phyloP scores from a whole-genome alignment of 1,140 invertebrate genomes.

The Eumeta japonica region DNA sequence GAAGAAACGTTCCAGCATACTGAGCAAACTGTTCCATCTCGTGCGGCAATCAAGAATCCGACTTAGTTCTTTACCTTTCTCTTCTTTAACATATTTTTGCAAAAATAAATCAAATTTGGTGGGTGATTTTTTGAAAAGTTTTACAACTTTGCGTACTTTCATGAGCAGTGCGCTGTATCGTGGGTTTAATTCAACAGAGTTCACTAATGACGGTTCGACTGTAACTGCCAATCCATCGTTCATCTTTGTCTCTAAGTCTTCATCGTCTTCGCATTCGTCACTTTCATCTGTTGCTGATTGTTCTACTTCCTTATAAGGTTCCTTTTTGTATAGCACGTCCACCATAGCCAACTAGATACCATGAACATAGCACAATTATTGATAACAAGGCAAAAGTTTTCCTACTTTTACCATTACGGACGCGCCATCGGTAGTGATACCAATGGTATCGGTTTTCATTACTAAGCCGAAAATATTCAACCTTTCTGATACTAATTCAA shows the following conservation, averaged over 20 bases:
- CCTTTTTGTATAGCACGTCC: slow-evolving; percentile 4
- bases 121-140: slow-evolving; percentile 4
- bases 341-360: slow-evolving; percentile 4
- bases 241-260: no score
- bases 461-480: no score
- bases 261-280: slow-evolving; percentile 3
- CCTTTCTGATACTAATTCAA: slow-evolving; percentile 1
- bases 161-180: slow-evolving; percentile 1
- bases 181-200: slow-evolving; percentile 1
- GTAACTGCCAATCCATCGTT: slow-evolving; percentile 2
- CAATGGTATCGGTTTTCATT: no score
- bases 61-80: slow-evolving; percentile 4
- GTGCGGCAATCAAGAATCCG: slow-evolving; percentile 3
- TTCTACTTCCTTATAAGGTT: slow-evolving; percentile 5
- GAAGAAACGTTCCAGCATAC: slow-evolving; percentile 14
- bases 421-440: slow-evolving; percentile 4
- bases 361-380: slow-evolving; percentile 3
- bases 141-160: slow-evolving; percentile 5
- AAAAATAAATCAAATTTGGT: slow-evolving; percentile 2
- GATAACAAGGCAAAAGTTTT: slow-evolving; percentile 3
- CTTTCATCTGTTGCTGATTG: slow-evolving; percentile 2
- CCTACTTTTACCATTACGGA: no score
- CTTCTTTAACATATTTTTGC: slow-evolving; percentile 5
- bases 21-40: slow-evolving; percentile 3
- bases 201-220: not conserved